A percentile compares a stretch with the other conserved stretches of the same genome.
These are phyloP conservation scores for Tupaia tana DNA, from an alignment of 2,113 vertebrate species.

Conservation along the genomic window DNA sequence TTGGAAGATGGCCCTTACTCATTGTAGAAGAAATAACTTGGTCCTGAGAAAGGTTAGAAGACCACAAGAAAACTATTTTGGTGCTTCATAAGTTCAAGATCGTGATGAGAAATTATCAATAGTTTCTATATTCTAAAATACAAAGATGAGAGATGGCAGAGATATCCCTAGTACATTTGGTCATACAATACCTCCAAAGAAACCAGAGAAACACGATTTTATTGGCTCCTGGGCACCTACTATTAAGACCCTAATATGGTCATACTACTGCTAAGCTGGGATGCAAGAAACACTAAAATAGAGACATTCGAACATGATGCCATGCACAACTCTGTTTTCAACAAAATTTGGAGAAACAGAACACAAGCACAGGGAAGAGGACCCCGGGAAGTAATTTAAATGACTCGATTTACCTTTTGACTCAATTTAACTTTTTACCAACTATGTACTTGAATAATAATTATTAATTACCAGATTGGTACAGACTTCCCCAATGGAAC, in stretches of 20 bases:
- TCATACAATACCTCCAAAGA: background rate
- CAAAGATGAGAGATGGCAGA: background rate
- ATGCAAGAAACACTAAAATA: background rate
- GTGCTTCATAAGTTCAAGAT: background rate
- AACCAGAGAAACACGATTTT: background rate
- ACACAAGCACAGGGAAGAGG: background rate
- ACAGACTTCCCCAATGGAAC: background rate
- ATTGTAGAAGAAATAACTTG: background rate
- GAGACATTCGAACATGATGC: background rate
- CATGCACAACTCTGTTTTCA: background rate
- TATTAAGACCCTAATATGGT: background rate
- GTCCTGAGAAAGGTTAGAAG: background rate
- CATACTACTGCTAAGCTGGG: background rate
- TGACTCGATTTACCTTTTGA: background rate
- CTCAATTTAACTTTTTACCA: background rate
- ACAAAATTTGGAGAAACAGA: background rate
- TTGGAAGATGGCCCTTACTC: background rate
- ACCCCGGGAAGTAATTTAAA: background rate
- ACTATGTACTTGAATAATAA: background rate
- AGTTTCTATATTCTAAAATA: slow-evolving; percentile 30
- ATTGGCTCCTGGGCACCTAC: background rate
- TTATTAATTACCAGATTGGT: background rate
- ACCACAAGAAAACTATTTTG: background rate
- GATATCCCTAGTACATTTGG: background rate
- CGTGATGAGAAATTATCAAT: background rate